Percentiles rank a stretch among this genome's conserved stretches.
phyloP scores from a whole-genome alignment of 2,888 invertebrate species.

The Phengaris alcon region DNA sequence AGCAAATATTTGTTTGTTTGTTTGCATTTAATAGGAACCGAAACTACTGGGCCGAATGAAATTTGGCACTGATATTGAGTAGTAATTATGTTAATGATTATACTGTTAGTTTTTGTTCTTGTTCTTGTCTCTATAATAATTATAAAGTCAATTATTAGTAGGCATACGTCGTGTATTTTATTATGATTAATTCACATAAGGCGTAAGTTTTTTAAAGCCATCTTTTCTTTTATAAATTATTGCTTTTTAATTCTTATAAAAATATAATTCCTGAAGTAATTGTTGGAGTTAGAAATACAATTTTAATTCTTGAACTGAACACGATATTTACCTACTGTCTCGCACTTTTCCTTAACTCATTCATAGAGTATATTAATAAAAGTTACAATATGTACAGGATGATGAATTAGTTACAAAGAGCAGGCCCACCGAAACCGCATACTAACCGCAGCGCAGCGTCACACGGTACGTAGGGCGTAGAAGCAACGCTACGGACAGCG shows the following conservation, averaged over 20 bases:
- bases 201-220: not conserved
- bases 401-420: conserved; percentile 21
- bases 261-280: too few species aligned
- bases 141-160: not conserved
- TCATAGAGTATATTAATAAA: conserved; percentile 4
- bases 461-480: conserved; percentile 33
- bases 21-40: too few species aligned
- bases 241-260: too few species aligned
- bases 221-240: not conserved
- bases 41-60: too few species aligned
- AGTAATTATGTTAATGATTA: too few species aligned
- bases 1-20: too few species aligned
- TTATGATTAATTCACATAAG: not conserved
- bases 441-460: conserved; percentile 42
- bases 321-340: too few species aligned
- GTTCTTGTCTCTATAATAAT: not conserved
- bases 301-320: too few species aligned
- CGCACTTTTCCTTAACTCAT: not conserved
- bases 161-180: not conserved
- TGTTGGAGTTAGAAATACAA: too few species aligned
- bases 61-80: too few species aligned
- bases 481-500: not conserved
- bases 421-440: conserved; percentile 41
- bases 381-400: not conserved
- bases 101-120: too few species aligned